Evolutionary conservation across 2,113 vertebrate genomes (phyloP).

Genomic region (rat (Rattus norvegicus)): GRCr8 NC_086019.1:83403001-83403500

Average conservation of each 20-base stretch:
- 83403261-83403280: background rate
- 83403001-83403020: background rate
- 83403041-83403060: background rate
- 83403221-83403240: constrained; percentile 83
- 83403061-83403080: background rate
- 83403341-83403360: background rate
- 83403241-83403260: constrained; percentile 72
- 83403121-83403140: constrained; percentile 64
- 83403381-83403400: too few relatives aligned
- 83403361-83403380: background rate
- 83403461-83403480: background rate
- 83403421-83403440: background rate
- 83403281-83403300: background rate
- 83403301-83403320: background rate
- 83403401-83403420: too few relatives aligned
- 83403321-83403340: background rate
- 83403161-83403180: constrained; percentile 80
- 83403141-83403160: constrained; percentile 83
- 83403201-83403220: constrained; percentile 84
- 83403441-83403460: background rate
- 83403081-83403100: constrained; percentile 6
- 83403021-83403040: background rate
- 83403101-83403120: background rate
- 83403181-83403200: constrained; percentile 37
- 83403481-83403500: background rate